Evolutionary conservation across 2,113 vertebrate species (phyloP).

Genomic region (Beaufortia kweichowensis): DNA sequence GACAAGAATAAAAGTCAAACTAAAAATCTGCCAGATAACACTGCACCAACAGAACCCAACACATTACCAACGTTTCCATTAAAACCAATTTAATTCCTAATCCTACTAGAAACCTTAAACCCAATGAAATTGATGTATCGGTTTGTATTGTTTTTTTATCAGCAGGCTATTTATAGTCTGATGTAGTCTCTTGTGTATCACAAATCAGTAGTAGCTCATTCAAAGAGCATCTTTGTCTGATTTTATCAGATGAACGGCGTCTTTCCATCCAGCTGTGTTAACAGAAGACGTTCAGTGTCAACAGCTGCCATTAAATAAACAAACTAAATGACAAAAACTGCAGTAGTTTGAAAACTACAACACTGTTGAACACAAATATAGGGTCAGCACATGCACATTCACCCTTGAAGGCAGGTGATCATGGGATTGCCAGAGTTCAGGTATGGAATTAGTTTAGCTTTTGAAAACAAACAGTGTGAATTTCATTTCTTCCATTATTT

Average conservation of each 20-base stretch:
- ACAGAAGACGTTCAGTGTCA: background rate
- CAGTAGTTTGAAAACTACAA: background rate
- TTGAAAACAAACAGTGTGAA: background rate
- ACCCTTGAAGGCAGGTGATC: background rate
- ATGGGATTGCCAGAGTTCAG: background rate
- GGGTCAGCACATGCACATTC: background rate
- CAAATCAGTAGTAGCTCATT: conserved; percentile 3
- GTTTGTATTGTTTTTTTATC: background rate
- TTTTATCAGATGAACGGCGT: background rate
- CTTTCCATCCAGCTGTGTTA: conserved; percentile 11
- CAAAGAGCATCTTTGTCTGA: conserved; percentile 29
- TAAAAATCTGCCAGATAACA: background rate
- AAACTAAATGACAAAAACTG: background rate
- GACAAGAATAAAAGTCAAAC: too few relatives aligned
- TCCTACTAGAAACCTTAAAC: background rate
- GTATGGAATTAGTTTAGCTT: background rate
- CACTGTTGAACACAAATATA: background rate
- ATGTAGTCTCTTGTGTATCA: background rate
- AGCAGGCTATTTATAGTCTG: background rate
- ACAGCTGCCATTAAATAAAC: background rate
- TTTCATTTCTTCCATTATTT: background rate
- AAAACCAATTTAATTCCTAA: background rate
- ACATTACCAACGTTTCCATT: too few relatives aligned
- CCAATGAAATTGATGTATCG: background rate
- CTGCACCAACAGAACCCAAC: too few relatives aligned